Conservation (phyloP, 35 echinoderm and acorn worm species). For the Stichopus chloronotus region DNA sequence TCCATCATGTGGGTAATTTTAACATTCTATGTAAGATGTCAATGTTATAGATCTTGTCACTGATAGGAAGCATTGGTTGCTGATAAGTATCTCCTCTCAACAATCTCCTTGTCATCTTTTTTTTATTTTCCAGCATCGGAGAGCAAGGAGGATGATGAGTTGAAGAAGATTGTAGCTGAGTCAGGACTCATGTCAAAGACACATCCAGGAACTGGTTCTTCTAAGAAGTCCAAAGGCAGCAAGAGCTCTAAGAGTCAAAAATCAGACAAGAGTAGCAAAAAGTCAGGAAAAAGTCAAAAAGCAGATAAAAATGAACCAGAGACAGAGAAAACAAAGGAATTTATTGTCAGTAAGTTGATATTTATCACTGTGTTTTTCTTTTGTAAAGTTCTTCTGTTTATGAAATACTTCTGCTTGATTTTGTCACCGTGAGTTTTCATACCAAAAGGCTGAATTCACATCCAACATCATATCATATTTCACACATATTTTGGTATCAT, state of each 20-base stretch:
- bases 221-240: slow-evolving; percentile 30
- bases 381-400: neutral
- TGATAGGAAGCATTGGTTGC: too few relatives aligned
- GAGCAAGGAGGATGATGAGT: slow-evolving; percentile 29
- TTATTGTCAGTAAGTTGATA: slow-evolving; percentile 83
- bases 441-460: neutral
- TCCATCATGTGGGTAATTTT: too few relatives aligned
- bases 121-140: neutral
- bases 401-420: neutral
- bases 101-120: neutral
- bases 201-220: neutral
- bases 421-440: neutral
- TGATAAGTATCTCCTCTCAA: too few relatives aligned
- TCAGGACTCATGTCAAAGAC: neutral
- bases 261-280: slow-evolving; percentile 73
- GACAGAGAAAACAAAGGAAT: slow-evolving; percentile 63
- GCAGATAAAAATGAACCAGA: slow-evolving; percentile 30
- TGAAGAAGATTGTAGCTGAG: neutral
- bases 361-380: neutral
- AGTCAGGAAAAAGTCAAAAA: slow-evolving; percentile 56
- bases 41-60: too few relatives aligned
- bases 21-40: too few relatives aligned
- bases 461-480: neutral
- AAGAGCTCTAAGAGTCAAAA: slow-evolving; percentile 82
- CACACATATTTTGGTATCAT: neutral